Evolutionary conservation across 92 coral and sea anemone genomes (phyloP).

Genomic region (Phenganax stokvisi): DNA sequence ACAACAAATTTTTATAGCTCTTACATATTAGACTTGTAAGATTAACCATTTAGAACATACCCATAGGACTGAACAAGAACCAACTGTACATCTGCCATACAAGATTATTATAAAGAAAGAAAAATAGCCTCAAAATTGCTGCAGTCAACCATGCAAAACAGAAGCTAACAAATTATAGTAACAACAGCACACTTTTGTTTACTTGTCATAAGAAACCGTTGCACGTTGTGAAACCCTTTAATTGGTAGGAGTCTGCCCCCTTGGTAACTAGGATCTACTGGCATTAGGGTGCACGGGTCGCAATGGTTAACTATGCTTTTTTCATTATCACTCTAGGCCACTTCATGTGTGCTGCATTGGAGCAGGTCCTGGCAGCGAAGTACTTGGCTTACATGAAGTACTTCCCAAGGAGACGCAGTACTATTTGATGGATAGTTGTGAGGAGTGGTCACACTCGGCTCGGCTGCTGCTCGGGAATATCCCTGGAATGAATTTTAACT

Average conservation of each 20-base stretch:
- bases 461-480: slow-evolving; percentile 63
- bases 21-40: too few relatives aligned
- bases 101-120: too few relatives aligned
- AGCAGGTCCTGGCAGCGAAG: slow-evolving; percentile 99
- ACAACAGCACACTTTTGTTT: neutral
- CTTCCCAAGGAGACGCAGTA: slow-evolving; percentile 83
- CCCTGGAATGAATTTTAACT: slow-evolving; percentile 60
- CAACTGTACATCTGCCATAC: too few relatives aligned
- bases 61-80: too few relatives aligned
- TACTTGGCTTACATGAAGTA: slow-evolving; percentile 73
- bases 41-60: too few relatives aligned
- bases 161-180: too few relatives aligned
- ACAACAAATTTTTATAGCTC: too few relatives aligned
- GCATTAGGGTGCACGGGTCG: neutral
- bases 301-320: neutral
- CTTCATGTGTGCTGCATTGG: slow-evolving; percentile 89
- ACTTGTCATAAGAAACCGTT: too few relatives aligned
- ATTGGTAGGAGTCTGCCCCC: neutral
- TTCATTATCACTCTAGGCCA: slow-evolving; percentile 40
- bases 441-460: slow-evolving; percentile 90
- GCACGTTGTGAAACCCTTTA: too few relatives aligned
- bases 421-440: slow-evolving; percentile 87
- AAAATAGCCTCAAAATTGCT: too few relatives aligned
- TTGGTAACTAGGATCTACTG: neutral
- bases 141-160: too few relatives aligned